Percentiles rank a stretch among this genome's conserved stretches.
phyloP scores from a whole-genome alignment of 2,888 invertebrate genomes.

The Rhagophthalmus giganteus region DNA sequence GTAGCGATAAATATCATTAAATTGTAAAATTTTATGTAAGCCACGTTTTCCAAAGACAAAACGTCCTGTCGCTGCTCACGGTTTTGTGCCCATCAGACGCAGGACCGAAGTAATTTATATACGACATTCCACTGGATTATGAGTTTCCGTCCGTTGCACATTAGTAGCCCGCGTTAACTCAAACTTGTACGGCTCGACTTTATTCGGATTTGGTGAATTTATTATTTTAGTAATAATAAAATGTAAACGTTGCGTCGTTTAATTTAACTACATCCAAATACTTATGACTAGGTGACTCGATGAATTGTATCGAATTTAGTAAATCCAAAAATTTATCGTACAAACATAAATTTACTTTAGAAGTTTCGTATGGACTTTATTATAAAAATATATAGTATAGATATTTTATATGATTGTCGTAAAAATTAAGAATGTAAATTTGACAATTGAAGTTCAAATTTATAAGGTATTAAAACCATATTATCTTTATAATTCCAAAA shows the following conservation, averaged over 20 bases:
- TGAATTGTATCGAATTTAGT: too few species aligned
- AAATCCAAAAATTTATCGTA: too few species aligned
- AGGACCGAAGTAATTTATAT: slow-evolving; percentile 18
- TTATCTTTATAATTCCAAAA: too few species aligned
- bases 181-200: slow-evolving; percentile 14
- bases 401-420: too few species aligned
- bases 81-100: slow-evolving; percentile 14
- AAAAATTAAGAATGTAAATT: too few species aligned
- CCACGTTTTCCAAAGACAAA: slow-evolving; percentile 19
- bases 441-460: too few species aligned
- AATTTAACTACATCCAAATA: not conserved
- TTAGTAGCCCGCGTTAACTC: slow-evolving; percentile 14
- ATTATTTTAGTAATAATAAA: too few species aligned
- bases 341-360: too few species aligned
- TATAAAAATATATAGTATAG: not conserved
- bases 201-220: slow-evolving; percentile 7
- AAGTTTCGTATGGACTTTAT: too few species aligned
- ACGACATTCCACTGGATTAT: slow-evolving; percentile 20
- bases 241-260: too few species aligned
- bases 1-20: too few species aligned
- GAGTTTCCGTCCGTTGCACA: slow-evolving; percentile 19
- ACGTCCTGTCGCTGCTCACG: slow-evolving; percentile 17
- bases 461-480: too few species aligned
- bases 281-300: not conserved
- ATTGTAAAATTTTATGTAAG: slow-evolving; percentile 47